Base-by-base conservation (phyloP, 2,113 vertebrate species). In the Rhadina sibilatrix region DNA sequence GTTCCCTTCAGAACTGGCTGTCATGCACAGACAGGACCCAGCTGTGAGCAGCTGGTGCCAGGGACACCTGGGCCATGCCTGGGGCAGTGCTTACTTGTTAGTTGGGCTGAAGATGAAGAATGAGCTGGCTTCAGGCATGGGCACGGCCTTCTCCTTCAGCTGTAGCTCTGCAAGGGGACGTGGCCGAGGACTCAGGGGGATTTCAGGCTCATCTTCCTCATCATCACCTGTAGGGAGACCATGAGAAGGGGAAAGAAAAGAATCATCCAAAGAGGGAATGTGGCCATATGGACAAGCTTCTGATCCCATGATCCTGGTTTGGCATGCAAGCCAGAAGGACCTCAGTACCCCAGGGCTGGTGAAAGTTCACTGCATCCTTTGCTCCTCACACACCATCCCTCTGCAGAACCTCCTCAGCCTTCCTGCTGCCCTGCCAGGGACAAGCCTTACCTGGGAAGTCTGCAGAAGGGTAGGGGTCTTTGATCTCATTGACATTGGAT, bases 71-170 rank as follows among this genome's bases (percentile, higher is more conserved):
- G n/a, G n/a, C n/a, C n/a, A n/a, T n/a, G n/a, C n/a, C n/a, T n/a
- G n/a, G 13, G 37, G 72, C 42, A 31, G 33, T 42, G 92, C 98
- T 65, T 97, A 99, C 99, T 99, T 99, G 97, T 99, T 99, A 85
- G 99, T 99, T 83, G 99, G 99, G 80, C 99, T 99, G 90, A 99
- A 99, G 96, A 99, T 99, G 96, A 99, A 99, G 96, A 99, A 99
- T 75, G 99, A 98, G 86, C 99, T 99, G 95, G 99, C 99, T 75
- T 99, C 98, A 12, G 99, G 99, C 96, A 99, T 98, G 8, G 99
- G 99, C 54, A 99, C 99, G 0, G 99, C 99, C 79, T 99, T 99
- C 96, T 99, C 99, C 60, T 99, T 99, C 78, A 99, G 97, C 95
- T 99, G 99, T 30, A 99, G 98, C 95, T 99, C 99, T 4, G 99